These are phyloP conservation scores for Potorous gilbertii DNA, from an alignment of 2,797 vertebrate species.

Conservation along the genomic window DNA sequence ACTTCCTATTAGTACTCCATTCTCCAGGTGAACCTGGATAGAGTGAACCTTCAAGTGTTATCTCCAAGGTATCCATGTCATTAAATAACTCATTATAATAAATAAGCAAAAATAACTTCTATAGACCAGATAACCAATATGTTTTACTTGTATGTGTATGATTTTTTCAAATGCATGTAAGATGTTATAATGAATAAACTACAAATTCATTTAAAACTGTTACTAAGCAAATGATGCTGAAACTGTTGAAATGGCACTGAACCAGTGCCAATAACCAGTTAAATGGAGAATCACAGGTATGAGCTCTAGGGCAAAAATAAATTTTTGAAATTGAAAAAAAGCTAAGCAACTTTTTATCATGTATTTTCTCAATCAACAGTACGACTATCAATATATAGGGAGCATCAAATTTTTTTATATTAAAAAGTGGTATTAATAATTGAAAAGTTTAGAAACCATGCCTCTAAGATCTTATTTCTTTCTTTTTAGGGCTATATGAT, in stretches of 20 bases:
- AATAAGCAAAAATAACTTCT: neutral
- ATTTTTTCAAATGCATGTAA: neutral
- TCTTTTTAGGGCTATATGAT: neutral
- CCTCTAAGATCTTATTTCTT: neutral
- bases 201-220: neutral
- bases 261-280: neutral
- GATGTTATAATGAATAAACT: neutral
- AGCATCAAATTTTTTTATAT: neutral
- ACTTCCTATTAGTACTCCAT: neutral
- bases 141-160: neutral
- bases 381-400: neutral
- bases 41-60: neutral
- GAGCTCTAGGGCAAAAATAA: neutral
- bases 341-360: neutral
- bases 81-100: neutral
- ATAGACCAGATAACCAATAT: neutral
- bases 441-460: neutral
- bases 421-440: neutral
- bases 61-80: neutral
- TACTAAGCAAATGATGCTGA: neutral
- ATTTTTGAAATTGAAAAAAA: neutral
- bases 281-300: constrained; percentile 9
- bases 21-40: neutral
- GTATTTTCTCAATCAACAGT: neutral
- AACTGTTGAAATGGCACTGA: constrained; percentile 9